Evolutionary conservation across 2,797 vertebrate species (phyloP), one percentile per base, ranked within the genome.

Genomic region (Cottoperca gobio): DNA sequence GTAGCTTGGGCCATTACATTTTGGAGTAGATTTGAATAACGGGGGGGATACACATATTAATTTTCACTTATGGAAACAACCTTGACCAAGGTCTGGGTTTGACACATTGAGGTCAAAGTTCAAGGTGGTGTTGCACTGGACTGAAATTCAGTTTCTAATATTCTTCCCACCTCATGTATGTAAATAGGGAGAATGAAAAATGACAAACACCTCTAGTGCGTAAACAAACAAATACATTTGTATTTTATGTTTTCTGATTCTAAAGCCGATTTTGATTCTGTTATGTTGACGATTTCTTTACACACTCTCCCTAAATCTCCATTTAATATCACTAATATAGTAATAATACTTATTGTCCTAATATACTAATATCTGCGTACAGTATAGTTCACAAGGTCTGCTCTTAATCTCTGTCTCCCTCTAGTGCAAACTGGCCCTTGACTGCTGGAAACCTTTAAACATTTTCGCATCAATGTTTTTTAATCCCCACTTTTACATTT

Each of bases 361-460:
- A 46, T 45, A 31, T 26, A 53, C 76, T 4, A 71, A 16, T 28
- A 63, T 70, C 3, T 46, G 21, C 24, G 26, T 57, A 33, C 8
- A 7, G 31, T n/a, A 46, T 14, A 33, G 73, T 65, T 43, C 24
- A 64, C 35, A 42, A 26, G 31, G 28, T 17, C 31, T 26, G 19
- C 13, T 66, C 54, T 67, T 87, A 72, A 73, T 78, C 23, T 93
- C 78, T 94, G 91, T 90, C 89, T 91, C 93, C 91, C 92, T 93
- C 92, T 94, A 92, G 92, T 92, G 92, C 81, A 85, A 81, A 73
- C 26, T 17, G 35, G 37, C 24, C 50, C 24, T 14, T 57, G 62
- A 76, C 52, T 76, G 35, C 12, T 14, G 6, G 6, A 40, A 81
- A 19, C 46, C 28, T 58, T 78, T n/a, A 50, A 37, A 61, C 37